A percentile compares a stretch with the other conserved stretches of the same genome.
Evolutionary conservation across 2,888 invertebrate species (phyloP).

Genomic region (Hetaerina titia): DNA sequence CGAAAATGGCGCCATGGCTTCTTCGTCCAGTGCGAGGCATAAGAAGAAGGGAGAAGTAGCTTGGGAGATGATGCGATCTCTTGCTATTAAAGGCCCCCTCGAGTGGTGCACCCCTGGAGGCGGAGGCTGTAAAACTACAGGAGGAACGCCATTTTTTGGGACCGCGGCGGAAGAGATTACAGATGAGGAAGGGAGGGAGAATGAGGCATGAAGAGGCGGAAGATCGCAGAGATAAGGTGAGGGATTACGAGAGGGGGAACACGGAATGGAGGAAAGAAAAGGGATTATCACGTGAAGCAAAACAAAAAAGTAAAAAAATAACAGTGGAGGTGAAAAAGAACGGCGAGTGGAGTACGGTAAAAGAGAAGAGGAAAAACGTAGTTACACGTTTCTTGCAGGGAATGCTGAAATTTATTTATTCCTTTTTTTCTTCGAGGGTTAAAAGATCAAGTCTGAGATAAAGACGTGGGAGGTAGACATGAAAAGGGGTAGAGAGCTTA

Average conservation of each 20-base stretch:
- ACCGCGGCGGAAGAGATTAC: not conserved
- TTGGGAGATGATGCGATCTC: slow-evolving; percentile 30
- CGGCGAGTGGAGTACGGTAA: not conserved
- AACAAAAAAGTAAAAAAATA: not conserved
- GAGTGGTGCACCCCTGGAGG: slow-evolving; percentile 22
- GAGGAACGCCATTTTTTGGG: slow-evolving; percentile 25
- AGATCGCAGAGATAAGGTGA: not conserved
- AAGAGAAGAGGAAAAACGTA: too few relatives aligned
- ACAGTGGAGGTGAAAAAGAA: not conserved
- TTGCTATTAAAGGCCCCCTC: slow-evolving; percentile 31
- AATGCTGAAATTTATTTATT: not conserved
- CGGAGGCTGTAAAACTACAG: slow-evolving; percentile 43
- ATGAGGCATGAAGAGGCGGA: not conserved
- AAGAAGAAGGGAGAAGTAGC: not conserved
- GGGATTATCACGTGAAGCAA: not conserved
- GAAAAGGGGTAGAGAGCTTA: not conserved
- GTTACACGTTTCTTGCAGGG: too few relatives aligned
- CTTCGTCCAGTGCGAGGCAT: too few relatives aligned
- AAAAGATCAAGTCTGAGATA: not conserved
- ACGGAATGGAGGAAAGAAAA: not conserved
- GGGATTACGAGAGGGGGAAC: not conserved
- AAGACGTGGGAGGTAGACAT: not conserved
- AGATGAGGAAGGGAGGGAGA: not conserved
- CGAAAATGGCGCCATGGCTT: too few relatives aligned
- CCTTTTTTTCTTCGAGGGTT: not conserved